These are phyloP conservation scores for Dicranocentrus wangi DNA, from an alignment of 2,888 invertebrate species.

Conservation along the genomic window DNA sequence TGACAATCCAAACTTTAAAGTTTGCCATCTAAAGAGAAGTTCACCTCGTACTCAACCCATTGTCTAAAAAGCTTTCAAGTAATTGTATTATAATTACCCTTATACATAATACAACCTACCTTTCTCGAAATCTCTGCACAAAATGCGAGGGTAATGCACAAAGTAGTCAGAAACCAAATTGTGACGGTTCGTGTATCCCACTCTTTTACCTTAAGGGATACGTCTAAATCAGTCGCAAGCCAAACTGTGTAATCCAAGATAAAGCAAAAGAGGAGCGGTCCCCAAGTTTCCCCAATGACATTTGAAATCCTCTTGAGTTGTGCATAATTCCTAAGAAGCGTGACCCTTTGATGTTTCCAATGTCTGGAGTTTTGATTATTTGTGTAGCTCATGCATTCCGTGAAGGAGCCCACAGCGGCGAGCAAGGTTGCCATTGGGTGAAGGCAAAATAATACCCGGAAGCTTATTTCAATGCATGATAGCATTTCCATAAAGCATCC, in stretches of 20 bases:
- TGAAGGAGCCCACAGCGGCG: constrained; percentile 11
- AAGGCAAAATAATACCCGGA: constrained; percentile 4
- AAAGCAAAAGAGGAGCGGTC: constrained; percentile 18
- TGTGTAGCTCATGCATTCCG: too few species aligned
- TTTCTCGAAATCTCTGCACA: constrained; percentile 29
- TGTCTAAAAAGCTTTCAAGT: neutral
- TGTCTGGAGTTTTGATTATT: too few species aligned
- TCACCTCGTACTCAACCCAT: neutral
- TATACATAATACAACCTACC: neutral
- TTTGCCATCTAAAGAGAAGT: constrained; percentile 19
- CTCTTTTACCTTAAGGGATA: constrained; percentile 15
- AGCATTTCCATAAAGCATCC: constrained; percentile 20
- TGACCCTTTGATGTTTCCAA: neutral
- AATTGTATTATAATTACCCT: neutral
- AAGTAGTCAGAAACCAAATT: constrained; percentile 21
- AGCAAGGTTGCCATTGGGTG: constrained; percentile 23
- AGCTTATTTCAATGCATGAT: constrained; percentile 4
- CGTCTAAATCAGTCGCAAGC: constrained; percentile 33
- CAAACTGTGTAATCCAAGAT: constrained; percentile 27
- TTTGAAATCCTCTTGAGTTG: constrained; percentile 19
- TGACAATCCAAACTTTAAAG: constrained; percentile 26
- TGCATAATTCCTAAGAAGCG: neutral
- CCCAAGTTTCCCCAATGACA: constrained; percentile 21
- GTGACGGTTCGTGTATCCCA: constrained; percentile 17
- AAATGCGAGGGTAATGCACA: constrained; percentile 17